Evolutionary conservation across 2,113 vertebrate genomes (phyloP).

Genomic region (Tyrannus savana): DNA sequence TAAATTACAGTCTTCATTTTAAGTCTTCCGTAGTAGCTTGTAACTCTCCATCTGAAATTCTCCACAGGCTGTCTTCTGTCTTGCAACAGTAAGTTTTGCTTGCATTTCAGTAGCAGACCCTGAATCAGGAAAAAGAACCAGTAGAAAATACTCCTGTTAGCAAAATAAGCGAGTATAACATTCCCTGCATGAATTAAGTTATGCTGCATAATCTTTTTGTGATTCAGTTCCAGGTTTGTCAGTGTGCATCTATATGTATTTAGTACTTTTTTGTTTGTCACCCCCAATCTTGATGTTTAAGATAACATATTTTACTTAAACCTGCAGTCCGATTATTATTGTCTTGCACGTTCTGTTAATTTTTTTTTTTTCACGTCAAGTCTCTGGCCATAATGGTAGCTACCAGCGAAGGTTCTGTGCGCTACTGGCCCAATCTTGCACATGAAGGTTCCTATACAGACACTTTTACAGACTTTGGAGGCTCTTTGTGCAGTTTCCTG

Average conservation of each 20-base stretch:
- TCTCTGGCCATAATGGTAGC: conserved; percentile 85
- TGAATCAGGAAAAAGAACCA: background rate
- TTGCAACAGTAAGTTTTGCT: background rate
- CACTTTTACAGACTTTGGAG: conserved; percentile 79
- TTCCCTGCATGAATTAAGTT: fast-evolving
- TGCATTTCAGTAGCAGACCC: background rate
- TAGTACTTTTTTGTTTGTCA: background rate
- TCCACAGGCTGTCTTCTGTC: background rate
- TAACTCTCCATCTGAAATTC: background rate
- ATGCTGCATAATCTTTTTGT: background rate
- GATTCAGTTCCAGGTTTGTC: background rate
- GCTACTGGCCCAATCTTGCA: conserved; percentile 88
- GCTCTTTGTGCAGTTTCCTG: conserved; percentile 82
- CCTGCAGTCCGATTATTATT: background rate
- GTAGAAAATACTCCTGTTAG: background rate
- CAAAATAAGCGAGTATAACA: background rate
- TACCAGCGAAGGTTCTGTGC: conserved; percentile 83
- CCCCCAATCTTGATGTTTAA: background rate
- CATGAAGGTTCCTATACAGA: conserved; percentile 87
- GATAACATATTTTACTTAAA: background rate
- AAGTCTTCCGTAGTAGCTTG: background rate
- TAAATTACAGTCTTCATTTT: background rate
- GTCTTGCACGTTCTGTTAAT: background rate
- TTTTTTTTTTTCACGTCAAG: conserved; percentile 42
- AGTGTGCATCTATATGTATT: background rate